phyloP scores from a whole-genome alignment of 2,888 invertebrate species.

The Atrina japonica region DNA sequence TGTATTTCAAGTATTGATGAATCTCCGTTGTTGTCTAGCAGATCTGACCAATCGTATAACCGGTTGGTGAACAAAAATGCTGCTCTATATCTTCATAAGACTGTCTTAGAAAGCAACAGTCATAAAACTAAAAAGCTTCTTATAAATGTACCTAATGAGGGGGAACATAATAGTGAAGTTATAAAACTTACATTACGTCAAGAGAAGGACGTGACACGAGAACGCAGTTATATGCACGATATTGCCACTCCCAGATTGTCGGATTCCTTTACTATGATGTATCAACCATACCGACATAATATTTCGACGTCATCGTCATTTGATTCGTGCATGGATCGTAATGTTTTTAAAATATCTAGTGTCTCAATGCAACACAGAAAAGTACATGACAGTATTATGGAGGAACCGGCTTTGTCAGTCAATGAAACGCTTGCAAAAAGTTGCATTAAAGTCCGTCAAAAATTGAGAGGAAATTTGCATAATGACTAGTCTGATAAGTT shows the following conservation, averaged over 20 bases:
- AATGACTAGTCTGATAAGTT: conserved; percentile 2
- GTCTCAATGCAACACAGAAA: conserved; percentile 17
- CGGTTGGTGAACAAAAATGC: conserved; percentile 1
- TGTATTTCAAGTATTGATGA: not conserved
- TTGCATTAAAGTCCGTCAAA: conserved; percentile 37
- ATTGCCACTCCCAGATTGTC: conserved; percentile 42
- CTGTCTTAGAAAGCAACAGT: conserved; percentile 4
- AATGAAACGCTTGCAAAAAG: conserved; percentile 32
- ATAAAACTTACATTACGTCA: conserved; percentile 65
- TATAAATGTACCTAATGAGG: conserved; percentile 33
- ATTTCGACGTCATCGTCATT: not conserved
- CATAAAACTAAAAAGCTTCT: conserved; percentile 11
- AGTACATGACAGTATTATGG: conserved; percentile 7
- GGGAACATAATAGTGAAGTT: conserved; percentile 50
- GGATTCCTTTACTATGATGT: conserved; percentile 3
- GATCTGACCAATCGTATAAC: conserved; percentile 17
- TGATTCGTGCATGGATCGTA: conserved; percentile 15
- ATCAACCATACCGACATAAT: conserved; percentile 5
- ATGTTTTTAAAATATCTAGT: conserved; percentile 16
- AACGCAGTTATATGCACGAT: conserved; percentile 69
- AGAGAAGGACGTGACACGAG: conserved; percentile 63
- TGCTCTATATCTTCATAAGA: not conserved
- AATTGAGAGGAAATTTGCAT: conserved; percentile 27
- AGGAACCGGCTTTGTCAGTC: conserved; percentile 10
- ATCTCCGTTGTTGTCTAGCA: not conserved